These are phyloP conservation scores for Coboldia fuscipes DNA, from an alignment of 1,140 invertebrate species.

Conservation along the genomic window DNA sequence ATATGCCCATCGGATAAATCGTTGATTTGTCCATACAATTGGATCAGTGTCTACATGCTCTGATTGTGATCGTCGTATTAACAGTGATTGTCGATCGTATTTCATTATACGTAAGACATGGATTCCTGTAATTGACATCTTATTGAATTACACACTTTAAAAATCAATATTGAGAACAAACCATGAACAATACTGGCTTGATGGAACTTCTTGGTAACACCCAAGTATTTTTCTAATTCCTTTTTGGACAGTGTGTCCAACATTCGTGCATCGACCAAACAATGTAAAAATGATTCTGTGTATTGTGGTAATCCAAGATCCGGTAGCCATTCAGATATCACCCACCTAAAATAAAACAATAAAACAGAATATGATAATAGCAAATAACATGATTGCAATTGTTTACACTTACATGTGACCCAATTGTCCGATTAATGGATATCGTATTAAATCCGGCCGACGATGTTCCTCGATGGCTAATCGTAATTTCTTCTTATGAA, in stretches of 20 bases:
- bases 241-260: conserved; percentile 81
- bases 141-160: neutral
- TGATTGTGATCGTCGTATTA: conserved; percentile 67
- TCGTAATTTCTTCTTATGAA: conserved; percentile 83
- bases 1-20: conserved; percentile 79
- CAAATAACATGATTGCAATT: neutral
- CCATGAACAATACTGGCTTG: conserved; percentile 83
- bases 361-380: neutral
- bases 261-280: conserved; percentile 78
- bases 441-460: conserved; percentile 61
- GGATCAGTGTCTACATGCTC: conserved; percentile 75
- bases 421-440: conserved; percentile 65
- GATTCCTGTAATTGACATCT: conserved; percentile 25
- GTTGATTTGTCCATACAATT: conserved; percentile 84
- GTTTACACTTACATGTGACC: conserved; percentile 36
- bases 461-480: conserved; percentile 83
- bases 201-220: conserved; percentile 78
- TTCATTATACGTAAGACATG: conserved; percentile 77
- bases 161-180: conserved; percentile 3
- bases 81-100: conserved; percentile 76
- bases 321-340: conserved; percentile 76
- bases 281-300: conserved; percentile 68
- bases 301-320: conserved; percentile 78
- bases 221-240: conserved; percentile 79
- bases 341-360: conserved; percentile 31